Percentiles rank a stretch among this genome's conserved stretches.
These are phyloP conservation scores for Ceryle rudis DNA, from an alignment of 2,797 vertebrate genomes.

Conservation along the genomic window DNA sequence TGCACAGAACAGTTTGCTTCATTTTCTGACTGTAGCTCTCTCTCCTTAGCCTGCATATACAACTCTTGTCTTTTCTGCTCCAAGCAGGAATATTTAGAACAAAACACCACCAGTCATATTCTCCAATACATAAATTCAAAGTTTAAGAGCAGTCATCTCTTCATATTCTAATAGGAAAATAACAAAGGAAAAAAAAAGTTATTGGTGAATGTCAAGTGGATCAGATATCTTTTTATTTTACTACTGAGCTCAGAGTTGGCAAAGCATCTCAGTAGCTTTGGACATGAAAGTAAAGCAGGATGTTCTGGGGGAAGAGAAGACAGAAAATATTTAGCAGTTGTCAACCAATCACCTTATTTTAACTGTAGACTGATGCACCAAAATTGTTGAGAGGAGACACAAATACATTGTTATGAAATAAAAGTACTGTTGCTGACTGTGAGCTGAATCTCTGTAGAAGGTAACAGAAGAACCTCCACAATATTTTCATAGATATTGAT, in stretches of 20 bases:
- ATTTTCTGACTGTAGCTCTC: background rate
- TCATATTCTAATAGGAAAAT: background rate
- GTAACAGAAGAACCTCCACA: background rate
- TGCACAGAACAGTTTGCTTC: background rate
- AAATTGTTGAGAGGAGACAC: background rate
- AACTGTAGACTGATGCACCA: background rate
- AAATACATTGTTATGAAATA: background rate
- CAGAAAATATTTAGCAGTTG: constrained; percentile 2
- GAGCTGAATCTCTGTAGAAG: background rate
- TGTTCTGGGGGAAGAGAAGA: background rate
- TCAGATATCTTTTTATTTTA: background rate
- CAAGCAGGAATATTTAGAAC: background rate
- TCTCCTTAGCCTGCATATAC: background rate
- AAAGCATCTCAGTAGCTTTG: background rate
- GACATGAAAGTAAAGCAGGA: background rate
- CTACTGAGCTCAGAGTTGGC: background rate
- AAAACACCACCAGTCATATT: background rate
- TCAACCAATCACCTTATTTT: background rate
- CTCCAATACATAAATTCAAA: background rate
- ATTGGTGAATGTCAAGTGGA: background rate
- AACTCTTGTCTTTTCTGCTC: background rate
- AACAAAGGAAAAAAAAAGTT: background rate
- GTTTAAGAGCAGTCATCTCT: background rate
- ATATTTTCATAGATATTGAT: background rate
- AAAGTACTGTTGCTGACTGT: background rate